Percentiles rank a stretch among this genome's conserved stretches.
These are phyloP conservation scores for Habrosyne pyritoides DNA, from an alignment of 2,888 invertebrate species.

Conservation along the genomic window DNA sequence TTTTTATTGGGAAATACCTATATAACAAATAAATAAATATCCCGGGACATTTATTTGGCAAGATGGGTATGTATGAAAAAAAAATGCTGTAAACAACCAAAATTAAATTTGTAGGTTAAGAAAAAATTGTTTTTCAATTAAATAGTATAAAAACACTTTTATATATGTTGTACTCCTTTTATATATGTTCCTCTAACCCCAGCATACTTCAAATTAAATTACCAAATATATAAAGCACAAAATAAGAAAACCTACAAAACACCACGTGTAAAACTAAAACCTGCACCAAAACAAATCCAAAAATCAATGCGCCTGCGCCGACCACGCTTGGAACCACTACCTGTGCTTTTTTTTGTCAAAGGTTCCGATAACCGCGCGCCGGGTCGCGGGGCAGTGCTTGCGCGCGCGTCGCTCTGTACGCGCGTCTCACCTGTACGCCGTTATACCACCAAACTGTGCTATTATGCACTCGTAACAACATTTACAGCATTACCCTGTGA, in stretches of 20 bases:
- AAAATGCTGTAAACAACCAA: too few relatives aligned
- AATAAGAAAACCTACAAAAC: background rate
- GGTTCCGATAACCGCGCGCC: slow-evolving; percentile 52
- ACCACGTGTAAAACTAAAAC: background rate
- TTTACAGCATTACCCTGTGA: background rate
- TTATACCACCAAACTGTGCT: background rate
- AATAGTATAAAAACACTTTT: too few relatives aligned
- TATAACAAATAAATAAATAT: too few relatives aligned
- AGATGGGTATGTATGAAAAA: too few relatives aligned
- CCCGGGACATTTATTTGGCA: too few relatives aligned
- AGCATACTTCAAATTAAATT: background rate
- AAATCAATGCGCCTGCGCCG: slow-evolving; percentile 13
- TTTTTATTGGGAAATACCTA: too few relatives aligned
- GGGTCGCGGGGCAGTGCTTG: slow-evolving; percentile 69
- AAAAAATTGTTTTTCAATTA: too few relatives aligned
- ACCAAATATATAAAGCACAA: background rate
- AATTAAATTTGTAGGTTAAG: too few relatives aligned
- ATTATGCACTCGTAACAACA: background rate
- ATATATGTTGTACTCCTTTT: too few relatives aligned
- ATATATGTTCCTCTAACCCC: too few relatives aligned
- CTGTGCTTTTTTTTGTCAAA: slow-evolving; percentile 70
- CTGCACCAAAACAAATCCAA: slow-evolving; percentile 7
- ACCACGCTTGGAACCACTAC: slow-evolving; percentile 37
- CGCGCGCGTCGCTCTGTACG: slow-evolving; percentile 60
- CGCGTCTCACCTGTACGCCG: slow-evolving; percentile 46